Conservation (phyloP, 2,113 vertebrate species). For the Sander lucioperca region DNA sequence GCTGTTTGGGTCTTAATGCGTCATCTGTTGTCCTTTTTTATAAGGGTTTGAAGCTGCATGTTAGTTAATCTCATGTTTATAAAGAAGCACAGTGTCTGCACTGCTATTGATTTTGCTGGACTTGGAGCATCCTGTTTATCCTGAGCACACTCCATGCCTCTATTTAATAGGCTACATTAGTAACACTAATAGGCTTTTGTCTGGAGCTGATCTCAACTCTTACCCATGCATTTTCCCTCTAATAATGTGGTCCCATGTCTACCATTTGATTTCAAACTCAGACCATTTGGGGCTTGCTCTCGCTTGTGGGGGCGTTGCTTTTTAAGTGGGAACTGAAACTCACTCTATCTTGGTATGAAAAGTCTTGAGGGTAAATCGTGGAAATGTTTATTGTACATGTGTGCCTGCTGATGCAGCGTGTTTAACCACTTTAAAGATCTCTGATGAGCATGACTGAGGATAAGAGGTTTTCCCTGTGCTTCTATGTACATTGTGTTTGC, state of each 20-base stretch:
- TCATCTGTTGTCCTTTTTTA: not conserved
- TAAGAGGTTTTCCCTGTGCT: not conserved
- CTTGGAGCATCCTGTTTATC: not conserved
- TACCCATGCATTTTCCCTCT: not conserved
- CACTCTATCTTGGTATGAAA: not conserved
- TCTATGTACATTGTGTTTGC: not conserved
- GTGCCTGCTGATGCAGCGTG: not conserved
- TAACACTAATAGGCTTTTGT: conserved; percentile 7
- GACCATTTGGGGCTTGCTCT: too few relatives aligned
- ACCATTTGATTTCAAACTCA: not conserved
- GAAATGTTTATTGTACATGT: not conserved
- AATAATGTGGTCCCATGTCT: not conserved
- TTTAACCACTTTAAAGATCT: conserved; percentile 18
- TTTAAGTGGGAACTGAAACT: conserved; percentile 1
- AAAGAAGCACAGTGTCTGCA: conserved; percentile 8
- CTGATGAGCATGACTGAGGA: conserved; percentile 28
- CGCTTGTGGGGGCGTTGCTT: fast-evolving
- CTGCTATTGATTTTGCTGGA: conserved; percentile 33
- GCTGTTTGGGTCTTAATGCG: not conserved
- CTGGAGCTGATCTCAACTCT: not conserved
- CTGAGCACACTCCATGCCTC: not conserved
- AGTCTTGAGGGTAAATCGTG: not conserved
- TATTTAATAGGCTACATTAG: not conserved
- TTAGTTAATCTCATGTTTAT: not conserved
- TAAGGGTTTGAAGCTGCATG: not conserved